Percentiles rank a stretch among this genome's conserved stretches.
Evolutionary conservation across 30 jellyfish, hydroid and myxozoan species (phyloP).

Genomic region (Turritopsis rubra): DNA sequence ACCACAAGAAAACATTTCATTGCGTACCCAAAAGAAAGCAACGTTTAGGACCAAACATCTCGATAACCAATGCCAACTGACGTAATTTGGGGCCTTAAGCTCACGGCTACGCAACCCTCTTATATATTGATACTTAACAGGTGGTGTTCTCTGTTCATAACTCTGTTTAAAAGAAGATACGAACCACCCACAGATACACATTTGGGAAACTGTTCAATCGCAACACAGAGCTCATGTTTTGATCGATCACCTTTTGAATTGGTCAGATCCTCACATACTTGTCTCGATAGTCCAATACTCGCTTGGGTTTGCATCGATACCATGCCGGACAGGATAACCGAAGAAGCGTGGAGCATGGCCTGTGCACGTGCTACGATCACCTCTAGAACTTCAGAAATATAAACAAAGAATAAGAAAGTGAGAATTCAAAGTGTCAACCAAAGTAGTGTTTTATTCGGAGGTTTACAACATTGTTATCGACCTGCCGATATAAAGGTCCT

Average conservation of each 20-base stretch:
- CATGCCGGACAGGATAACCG: constrained; percentile 51
- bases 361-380: constrained; percentile 64
- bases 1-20: too few species aligned
- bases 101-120: too few species aligned
- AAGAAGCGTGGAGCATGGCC: constrained; percentile 82
- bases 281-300: constrained; percentile 35
- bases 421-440: too few species aligned
- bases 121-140: constrained; percentile 17
- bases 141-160: constrained; percentile 2
- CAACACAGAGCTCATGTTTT: constrained; percentile 36
- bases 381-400: constrained; percentile 45
- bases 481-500: too few species aligned
- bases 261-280: constrained; percentile 31
- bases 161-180: constrained; percentile 32
- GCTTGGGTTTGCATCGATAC: constrained; percentile 49
- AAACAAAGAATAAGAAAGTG: too few species aligned
- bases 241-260: neutral
- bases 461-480: too few species aligned
- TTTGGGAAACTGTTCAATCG: constrained; percentile 49
- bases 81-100: too few species aligned
- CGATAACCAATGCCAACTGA: too few species aligned
- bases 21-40: too few species aligned
- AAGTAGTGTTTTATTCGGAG: too few species aligned
- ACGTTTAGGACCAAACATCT: too few species aligned
- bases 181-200: constrained; percentile 79